Evolutionary conservation across 2,113 vertebrate species (phyloP), one percentile per base, ranked within the genome.

Genomic region (Polypterus senegalus): DNA sequence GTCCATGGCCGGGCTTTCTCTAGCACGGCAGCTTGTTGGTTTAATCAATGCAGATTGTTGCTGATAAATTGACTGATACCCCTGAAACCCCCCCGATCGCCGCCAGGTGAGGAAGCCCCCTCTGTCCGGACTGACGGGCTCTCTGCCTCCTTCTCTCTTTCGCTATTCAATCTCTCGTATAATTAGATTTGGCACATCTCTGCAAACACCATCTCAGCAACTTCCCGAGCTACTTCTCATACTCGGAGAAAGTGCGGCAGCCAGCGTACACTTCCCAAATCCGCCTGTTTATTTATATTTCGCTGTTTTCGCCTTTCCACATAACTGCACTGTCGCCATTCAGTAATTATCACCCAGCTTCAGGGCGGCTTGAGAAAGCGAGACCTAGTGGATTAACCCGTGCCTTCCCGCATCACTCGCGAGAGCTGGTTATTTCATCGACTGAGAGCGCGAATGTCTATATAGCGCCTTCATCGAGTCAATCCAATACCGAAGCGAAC

Each of bases 21-120:
- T 81, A 82, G 80, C 79, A 84, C 65, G 77, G 76, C 79, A 69
- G 80, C 76, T 71, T 88, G 84, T 83, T 81, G 85, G 75, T 78
- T 88, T 79, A 71, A 79, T 74, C 79, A 69, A 76, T 78, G 81
- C 85, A 81, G 83, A 83, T 82, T 75, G 77, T 67, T 74, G 69
- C 48, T 60, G 78, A 86, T 82, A 79, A 77, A 80, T 57, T 69
- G 75, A 65, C 71, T 67, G 67, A 57, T 62, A 11, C 65, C 74
- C 58, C 9, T 27, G 27, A 27, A 27, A 27, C 2, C 58, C 62
- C 52, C 54, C 66, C 73, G 79, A 69, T 70, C 62, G 60, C 64
- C 71, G 67, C 73, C 79, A 78, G 70, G 72, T 83, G 70, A 73
- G 77, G 69, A 66, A 65, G 63, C 52, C n/a, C 27, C 27, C 27